Evolutionary conservation across 2,888 invertebrate genomes (phyloP), one percentile per base, ranked within the genome.

Genomic region (Onchidella celtica): DNA sequence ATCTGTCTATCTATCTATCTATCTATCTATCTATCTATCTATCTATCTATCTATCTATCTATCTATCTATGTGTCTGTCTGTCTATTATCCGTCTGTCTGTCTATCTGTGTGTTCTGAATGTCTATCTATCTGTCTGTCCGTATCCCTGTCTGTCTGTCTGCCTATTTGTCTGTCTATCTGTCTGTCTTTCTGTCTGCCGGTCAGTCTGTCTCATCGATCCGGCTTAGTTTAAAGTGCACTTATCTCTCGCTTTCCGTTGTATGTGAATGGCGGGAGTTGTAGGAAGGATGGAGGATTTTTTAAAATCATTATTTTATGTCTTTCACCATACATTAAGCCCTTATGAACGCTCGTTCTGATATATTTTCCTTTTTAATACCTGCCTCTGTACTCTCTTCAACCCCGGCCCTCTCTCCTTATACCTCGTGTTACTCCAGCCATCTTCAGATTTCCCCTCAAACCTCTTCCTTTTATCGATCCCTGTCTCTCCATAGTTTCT

Each of bases 41-140:
- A 11, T 66, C 9, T 66, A 11, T 29, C 3, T 66, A 11, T 32
- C 3, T 29, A 11, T 29, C 3, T 34, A 29, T 66, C 29, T 66
- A 29, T 66, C 21, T 61, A n/a, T 61, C 21, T 61, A n/a, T 61
- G 4, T 61, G 27, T 61, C 21, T 61, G 27, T 61, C 21, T 61
- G 27, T 61, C n/a, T 40, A 17, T 40, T 24, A 21, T 24, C 38
- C 40, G 14, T 36, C n/a, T 24, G n/a, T 69, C 9, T 24, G 14
- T 24, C 21, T 61, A n/a, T 38, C 40, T 40, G n/a, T 40, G 14
- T 40, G 6, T 70, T n/a, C n/a, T n/a, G n/a, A n/a, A 27, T 40
- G n/a, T 29, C 29, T 66, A 32, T 66, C 66, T 66, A 32, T 29
- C 66, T 66, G 32, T 66, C n/a, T n/a, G n/a, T n/a, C n/a, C n/a